phyloP scores from a whole-genome alignment of 2,888 invertebrate genomes.

The Pachycephus smyrnensis region DNA sequence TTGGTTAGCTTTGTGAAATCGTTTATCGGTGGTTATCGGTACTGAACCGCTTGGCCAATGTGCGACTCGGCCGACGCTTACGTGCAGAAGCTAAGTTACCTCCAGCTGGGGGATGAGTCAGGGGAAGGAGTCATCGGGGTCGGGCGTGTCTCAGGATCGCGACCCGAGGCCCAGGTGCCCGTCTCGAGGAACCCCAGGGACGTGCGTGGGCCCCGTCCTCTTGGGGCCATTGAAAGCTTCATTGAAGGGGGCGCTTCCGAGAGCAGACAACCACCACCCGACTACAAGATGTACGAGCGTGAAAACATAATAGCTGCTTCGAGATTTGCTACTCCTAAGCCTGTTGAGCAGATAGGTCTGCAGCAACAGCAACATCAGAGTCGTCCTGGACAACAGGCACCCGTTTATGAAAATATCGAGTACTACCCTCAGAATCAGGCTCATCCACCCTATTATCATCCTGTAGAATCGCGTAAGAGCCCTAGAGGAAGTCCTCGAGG shows the following conservation, averaged over 20 bases:
- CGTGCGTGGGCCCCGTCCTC: conserved; percentile 63
- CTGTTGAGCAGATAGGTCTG: conserved; percentile 74
- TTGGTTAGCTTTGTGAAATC: background rate
- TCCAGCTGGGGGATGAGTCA: conserved; percentile 59
- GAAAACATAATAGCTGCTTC: conserved; percentile 82
- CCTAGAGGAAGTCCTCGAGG: conserved; percentile 63
- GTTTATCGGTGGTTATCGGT: background rate
- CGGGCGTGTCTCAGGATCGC: conserved; percentile 49
- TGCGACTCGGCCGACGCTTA: conserved; percentile 63
- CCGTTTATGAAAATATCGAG: conserved; percentile 87
- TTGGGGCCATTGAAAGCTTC: conserved; percentile 77
- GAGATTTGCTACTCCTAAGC: conserved; percentile 82
- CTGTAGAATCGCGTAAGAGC: conserved; percentile 66
- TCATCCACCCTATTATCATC: conserved; percentile 75
- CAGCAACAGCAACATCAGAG: conserved; percentile 55
- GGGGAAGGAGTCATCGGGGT: conserved; percentile 31
- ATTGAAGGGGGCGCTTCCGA: conserved; percentile 65
- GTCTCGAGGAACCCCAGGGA: conserved; percentile 43
- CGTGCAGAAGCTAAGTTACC: conserved; percentile 62
- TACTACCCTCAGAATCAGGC: conserved; percentile 76
- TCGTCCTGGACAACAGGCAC: conserved; percentile 59
- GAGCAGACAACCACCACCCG: conserved; percentile 44
- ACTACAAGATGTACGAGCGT: conserved; percentile 76
- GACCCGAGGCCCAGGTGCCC: conserved; percentile 64
- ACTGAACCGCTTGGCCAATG: conserved; percentile 47